Percentiles rank a stretch among this genome's conserved stretches.
Conservation (phyloP, 2,113 vertebrate species). For the Festucalex cinctus region DNA sequence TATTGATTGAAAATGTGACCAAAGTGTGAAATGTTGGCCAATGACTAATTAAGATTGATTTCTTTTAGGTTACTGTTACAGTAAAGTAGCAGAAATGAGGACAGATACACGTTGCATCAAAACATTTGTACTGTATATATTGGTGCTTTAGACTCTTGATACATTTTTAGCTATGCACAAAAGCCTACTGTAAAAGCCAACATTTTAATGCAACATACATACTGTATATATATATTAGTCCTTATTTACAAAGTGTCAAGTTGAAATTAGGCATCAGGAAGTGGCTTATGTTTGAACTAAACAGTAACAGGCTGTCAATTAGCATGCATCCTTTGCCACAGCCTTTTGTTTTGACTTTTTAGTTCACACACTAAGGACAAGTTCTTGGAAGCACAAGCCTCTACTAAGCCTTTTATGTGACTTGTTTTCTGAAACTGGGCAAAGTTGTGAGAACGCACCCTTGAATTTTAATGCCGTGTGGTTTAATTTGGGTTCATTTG, state of each 20-base stretch:
- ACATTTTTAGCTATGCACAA: neutral
- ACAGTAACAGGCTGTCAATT: neutral
- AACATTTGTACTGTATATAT: neutral
- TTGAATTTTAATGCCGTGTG: neutral
- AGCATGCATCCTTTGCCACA: neutral
- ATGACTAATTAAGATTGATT: neutral
- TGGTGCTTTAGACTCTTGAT: neutral
- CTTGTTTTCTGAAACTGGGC: neutral
- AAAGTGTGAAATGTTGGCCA: neutral
- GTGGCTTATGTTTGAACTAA: neutral
- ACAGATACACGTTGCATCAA: neutral
- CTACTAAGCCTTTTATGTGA: neutral
- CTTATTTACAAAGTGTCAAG: neutral
- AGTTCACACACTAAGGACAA: neutral
- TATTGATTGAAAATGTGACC: neutral
- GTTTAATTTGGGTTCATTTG: neutral
- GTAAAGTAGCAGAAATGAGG: neutral
- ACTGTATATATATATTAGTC: no score
- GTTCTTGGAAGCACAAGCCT: neutral
- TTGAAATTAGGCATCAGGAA: no score
- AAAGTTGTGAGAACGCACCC: neutral
- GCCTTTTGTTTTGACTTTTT: neutral
- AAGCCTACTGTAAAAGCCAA: neutral
- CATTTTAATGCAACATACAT: neutral
- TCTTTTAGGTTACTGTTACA: neutral